These are phyloP conservation scores for Formica aserva DNA, from an alignment of 2,888 invertebrate species.

Conservation along the genomic window DNA sequence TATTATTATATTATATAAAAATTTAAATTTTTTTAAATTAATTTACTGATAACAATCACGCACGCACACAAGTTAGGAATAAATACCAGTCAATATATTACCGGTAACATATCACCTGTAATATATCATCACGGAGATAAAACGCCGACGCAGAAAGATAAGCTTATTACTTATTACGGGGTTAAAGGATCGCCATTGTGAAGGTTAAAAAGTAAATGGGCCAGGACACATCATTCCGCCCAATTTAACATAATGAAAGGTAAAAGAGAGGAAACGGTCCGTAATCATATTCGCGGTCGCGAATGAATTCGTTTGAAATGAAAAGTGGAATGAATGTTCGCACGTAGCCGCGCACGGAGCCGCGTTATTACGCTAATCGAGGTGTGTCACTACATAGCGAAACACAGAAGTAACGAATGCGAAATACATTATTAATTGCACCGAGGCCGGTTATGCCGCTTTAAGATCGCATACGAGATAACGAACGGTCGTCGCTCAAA, in stretches of 20 bases:
- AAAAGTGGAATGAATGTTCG: slow-evolving; percentile 45
- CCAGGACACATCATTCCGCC: slow-evolving; percentile 14
- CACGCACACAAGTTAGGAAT: not conserved
- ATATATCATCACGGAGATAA: not conserved
- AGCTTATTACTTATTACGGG: slow-evolving; percentile 20
- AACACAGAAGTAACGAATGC: slow-evolving; percentile 40
- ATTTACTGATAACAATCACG: not conserved
- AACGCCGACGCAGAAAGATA: slow-evolving; percentile 7
- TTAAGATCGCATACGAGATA: slow-evolving; percentile 41
- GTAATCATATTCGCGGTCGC: slow-evolving; percentile 6
- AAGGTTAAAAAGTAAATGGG: slow-evolving; percentile 46
- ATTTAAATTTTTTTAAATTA: not conserved
- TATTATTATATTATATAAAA: not conserved
- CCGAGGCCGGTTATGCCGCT: slow-evolving; percentile 13
- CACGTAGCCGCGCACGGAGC: not conserved
- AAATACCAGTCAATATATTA: not conserved
- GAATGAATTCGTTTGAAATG: slow-evolving; percentile 45
- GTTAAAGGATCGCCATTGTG: slow-evolving; percentile 44
- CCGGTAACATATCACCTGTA: not conserved
- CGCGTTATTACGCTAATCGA: slow-evolving; percentile 44
- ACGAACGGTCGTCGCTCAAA: slow-evolving; percentile 10
- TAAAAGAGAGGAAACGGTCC: slow-evolving; percentile 35
- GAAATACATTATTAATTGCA: slow-evolving; percentile 45
- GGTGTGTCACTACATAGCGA: slow-evolving; percentile 46
- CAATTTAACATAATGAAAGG: slow-evolving; percentile 31